Evolutionary conservation across 2,888 invertebrate genomes (phyloP), one percentile per base, ranked within the genome.

Genomic region (Megamerina dolium): DNA sequence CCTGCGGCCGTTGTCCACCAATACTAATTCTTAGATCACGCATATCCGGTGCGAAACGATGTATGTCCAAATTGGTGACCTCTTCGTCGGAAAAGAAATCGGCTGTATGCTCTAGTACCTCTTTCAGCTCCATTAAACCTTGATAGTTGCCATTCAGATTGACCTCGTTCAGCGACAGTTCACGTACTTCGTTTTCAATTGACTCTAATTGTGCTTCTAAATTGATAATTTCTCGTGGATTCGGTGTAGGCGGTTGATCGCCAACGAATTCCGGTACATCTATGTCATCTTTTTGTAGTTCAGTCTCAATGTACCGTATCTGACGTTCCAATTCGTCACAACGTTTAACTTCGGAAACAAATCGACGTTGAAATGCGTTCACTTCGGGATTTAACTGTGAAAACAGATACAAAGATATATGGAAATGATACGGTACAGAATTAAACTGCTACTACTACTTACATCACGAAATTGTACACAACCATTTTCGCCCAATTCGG

Each of bases 381-480:
- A 87, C 81, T 45, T 83, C 78, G 42, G 77, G 78, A 63, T 89
- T 89, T 45, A 87, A 65, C 87, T 87, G 36, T 13, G 44, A 9
- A 9, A n/a, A 19, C 12, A 32, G 9, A 2, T 20, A 18, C 13
- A 27, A 16, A n/a, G 18, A 27, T 17, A 10, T 19, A 14, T 12
- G 5, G 10, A 20, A 2, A 5, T 12, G n/a, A 20, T 23, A 10
- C 10, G 10, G 10, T 8, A 23, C 10, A 23, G 10, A 23, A 23
- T 23, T 8, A 8, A 10, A 8, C 10, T 23, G 10, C 6, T 23
- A 10, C 23, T 6, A 8, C 10, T 10, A 23, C 23, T 23, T 74
- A 94, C 92, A 75, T 95, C 94, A 74, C 92, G 82, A 70, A 96
- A 96, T 76, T 95, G 94, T 34, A 93, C 92, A 46, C 88, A 81